phyloP scores from a whole-genome alignment of 2,888 invertebrate genomes.

The Creontiades dilutus region DNA sequence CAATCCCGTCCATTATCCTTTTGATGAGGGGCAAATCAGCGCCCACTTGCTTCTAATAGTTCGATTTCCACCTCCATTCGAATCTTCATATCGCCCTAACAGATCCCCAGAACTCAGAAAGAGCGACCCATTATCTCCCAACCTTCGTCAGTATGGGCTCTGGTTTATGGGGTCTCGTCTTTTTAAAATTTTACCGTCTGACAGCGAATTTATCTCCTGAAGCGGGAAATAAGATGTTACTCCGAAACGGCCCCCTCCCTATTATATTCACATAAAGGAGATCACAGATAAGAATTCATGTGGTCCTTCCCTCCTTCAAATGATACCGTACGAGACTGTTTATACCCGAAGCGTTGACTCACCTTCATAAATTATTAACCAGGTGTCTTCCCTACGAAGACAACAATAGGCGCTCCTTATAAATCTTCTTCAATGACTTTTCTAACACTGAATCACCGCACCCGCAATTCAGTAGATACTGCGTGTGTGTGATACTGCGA shows the following conservation, averaged over 20 bases:
- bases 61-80: constrained; percentile 11
- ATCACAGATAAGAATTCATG: constrained; percentile 39
- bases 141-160: not conserved
- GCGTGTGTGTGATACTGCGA: constrained; percentile 31
- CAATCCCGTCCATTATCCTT: not conserved
- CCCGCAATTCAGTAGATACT: constrained; percentile 33
- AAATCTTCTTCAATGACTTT: constrained; percentile 65
- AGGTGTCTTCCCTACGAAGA: constrained; percentile 61
- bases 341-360: constrained; percentile 63
- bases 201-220: not conserved
- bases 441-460: constrained; percentile 63
- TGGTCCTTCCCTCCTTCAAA: constrained; percentile 45
- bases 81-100: constrained; percentile 6
- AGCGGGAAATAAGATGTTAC: constrained; percentile 32
- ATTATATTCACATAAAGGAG: constrained; percentile 39
- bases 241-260: not conserved
- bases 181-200: constrained; percentile 17
- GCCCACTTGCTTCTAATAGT: constrained; percentile 36
- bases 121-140: constrained; percentile 16
- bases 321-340: constrained; percentile 61
- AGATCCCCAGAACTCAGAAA: constrained; percentile 24
- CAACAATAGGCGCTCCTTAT: constrained; percentile 69
- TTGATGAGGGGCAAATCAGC: not conserved
- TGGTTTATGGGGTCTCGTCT: not conserved
- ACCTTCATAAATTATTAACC: constrained; percentile 69